Base-by-base conservation (phyloP, 2,888 invertebrate genomes). In the Pristionchus arcanus region DNA sequence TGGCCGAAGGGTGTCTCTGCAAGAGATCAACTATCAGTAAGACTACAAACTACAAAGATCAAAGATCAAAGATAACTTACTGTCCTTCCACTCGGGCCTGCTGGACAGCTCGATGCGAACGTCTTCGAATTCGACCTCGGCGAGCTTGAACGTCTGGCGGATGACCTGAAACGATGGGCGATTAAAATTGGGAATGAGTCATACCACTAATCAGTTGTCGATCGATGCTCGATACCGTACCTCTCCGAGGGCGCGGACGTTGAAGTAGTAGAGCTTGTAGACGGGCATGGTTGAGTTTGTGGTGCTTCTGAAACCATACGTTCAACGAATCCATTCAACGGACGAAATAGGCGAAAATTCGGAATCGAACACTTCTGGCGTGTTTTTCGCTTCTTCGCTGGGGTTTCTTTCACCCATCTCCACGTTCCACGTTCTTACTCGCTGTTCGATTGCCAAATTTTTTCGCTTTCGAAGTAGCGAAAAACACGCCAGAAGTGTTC, bases 41-140 rank as follows among this genome's bases (percentile, higher is more conserved):
- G 7, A n/a, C n/a, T n/a, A n/a, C n/a, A n/a, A n/a, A n/a, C n/a
- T n/a, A n/a, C n/a, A n/a, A n/a, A 81, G 81, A 53, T 4, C 11
- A 53, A 28, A 49, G 49, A 53, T 81, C 49, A 81, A 59, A 85
- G 84, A 85, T 63, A 21, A 88, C 92, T 89, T 71, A 92, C 92
- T 91, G 49, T 90, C 89, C 87, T 93, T 93, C 77, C 90, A 83
- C 63, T 90, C 89, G 19, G 92, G 91, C 92, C 92, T n/a, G n/a
- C n/a, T n/a, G n/a, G n/a, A 93, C 16, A 91, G 90, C 49, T 91
- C 91, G 83, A 92, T 90, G 34, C 92, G 89, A 34, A 91, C 86
- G 77, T 93, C 93, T 86, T 93, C 93, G 86, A 92, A 93, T 31
- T 91, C 91, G 71, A 90, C 90, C 31, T 91, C 92, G 59, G 92